Evolutionary conservation across 2,797 vertebrate genomes (phyloP).

Genomic region (Poeciliopsis presidionis): DNA sequence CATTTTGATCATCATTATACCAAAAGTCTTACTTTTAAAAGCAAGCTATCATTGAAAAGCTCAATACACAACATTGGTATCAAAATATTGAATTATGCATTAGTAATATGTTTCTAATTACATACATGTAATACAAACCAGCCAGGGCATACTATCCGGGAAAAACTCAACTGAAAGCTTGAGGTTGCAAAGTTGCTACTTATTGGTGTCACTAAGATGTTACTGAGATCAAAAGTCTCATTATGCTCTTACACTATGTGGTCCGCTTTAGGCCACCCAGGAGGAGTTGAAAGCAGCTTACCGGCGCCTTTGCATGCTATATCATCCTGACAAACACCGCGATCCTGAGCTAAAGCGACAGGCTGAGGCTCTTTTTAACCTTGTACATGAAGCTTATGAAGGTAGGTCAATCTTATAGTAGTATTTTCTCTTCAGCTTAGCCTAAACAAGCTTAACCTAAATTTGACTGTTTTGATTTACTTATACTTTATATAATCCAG

Average conservation of each 20-base stretch:
- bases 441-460: not conserved
- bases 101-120: not conserved
- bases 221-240: not conserved
- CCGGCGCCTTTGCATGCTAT: conserved; percentile 95
- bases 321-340: conserved; percentile 98
- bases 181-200: not conserved
- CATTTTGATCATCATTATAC: not conserved
- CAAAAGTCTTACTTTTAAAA: not conserved
- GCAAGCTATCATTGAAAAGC: not conserved
- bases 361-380: conserved; percentile 96
- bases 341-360: conserved; percentile 95
- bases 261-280: conserved; percentile 87
- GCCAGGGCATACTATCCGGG: not conserved
- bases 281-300: conserved; percentile 96
- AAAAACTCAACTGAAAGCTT: not conserved
- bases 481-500: not conserved
- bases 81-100: not conserved
- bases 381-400: conserved; percentile 97
- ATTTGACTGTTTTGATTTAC: not conserved
- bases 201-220: not conserved
- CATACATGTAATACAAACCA: not conserved
- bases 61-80: not conserved
- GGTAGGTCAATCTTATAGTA: conserved; percentile 76
- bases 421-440: not conserved
- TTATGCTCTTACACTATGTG: not conserved